Base-by-base conservation (phyloP, 2,113 vertebrate species). In the Gymnarchus niloticus region DNA sequence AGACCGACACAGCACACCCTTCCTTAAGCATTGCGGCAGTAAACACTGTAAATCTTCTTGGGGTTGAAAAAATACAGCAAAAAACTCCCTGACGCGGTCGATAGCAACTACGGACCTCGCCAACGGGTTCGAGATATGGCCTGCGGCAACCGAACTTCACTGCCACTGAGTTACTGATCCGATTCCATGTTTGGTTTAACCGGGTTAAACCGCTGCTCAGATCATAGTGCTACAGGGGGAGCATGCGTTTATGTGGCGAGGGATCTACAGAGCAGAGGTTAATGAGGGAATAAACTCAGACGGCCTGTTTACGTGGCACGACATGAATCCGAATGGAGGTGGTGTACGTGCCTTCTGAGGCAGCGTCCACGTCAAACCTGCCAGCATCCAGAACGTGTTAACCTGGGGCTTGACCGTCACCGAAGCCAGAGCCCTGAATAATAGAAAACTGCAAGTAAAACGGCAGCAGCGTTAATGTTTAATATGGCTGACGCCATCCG, bases 381-480 rank as follows among this genome's bases (percentile, higher is more conserved):
- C 10, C 33, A 6, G 33, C 65, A n/a, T n/a, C n/a, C n/a, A n/a
- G n/a, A n/a, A n/a, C n/a, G n/a, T n/a, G n/a, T n/a, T n/a, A n/a
- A n/a, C 65, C 2, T 12, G 37, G 65, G 65, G 46, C 80, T 48
- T 12, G 69, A 33, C 10, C 80, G 48, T 52, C 73, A 37, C 61
- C 25, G 46, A 76, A 69, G 49, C 52, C 48, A 25, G 54, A 19
- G 37, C 10, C 23, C 54, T 87, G 51, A 85, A 85, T 87, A 37
- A 87, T 85, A 78, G 10, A 85, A 69, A 82, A 28, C 78, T 14
- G 37, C 56, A 51, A 44, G 33, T 80, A 69, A 83, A 52, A 69
- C 52, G 21, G 46, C 57, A 46, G 6, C 10, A 19, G 2, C 46
- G 56, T 87, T 49, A 82, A 87, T 87, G 1, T 85, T 87, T 87